phyloP scores from a whole-genome alignment of 2,797 vertebrate species.

The Syngnathus rostellatus region DNA sequence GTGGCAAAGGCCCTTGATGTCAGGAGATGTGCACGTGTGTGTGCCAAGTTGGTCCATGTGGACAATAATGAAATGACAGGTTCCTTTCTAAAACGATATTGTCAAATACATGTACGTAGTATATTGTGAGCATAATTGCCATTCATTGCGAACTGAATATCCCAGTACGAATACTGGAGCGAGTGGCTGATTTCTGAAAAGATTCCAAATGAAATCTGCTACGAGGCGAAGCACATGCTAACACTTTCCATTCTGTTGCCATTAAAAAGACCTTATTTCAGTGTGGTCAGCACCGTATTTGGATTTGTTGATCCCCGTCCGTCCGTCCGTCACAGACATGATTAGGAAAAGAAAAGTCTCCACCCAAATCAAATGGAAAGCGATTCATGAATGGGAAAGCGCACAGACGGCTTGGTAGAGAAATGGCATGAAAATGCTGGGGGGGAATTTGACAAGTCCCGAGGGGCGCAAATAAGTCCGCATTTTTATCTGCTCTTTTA shows the following conservation, averaged over 20 bases:
- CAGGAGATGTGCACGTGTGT: conserved; percentile 14
- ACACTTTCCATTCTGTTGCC: no score
- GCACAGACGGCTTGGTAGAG: conserved; percentile 8
- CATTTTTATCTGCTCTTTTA: conserved; percentile 12
- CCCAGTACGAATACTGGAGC: no score
- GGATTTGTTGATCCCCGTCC: no score
- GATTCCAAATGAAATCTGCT: no score
- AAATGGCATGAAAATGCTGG: conserved; percentile 19
- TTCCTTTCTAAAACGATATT: not conserved
- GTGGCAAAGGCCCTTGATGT: conserved; percentile 61
- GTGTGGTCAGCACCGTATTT: no score
- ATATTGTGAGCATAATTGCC: no score
- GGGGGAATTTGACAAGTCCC: conserved; percentile 39
- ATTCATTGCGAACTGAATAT: no score
- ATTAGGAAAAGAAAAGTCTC: not conserved
- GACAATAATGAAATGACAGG: conserved; percentile 30
- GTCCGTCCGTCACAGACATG: no score
- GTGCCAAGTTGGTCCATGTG: conserved; percentile 27
- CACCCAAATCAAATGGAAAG: not conserved
- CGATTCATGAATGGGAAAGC: conserved; percentile 6
- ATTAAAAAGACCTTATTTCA: no score
- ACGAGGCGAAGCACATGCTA: no score
- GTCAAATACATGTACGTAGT: no score
- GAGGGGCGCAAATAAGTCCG: conserved; percentile 28
- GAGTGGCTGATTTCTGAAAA: no score